These are phyloP conservation scores for Malurus leucopterus DNA, from an alignment of 2,797 vertebrate genomes.

Conservation along the genomic window DNA sequence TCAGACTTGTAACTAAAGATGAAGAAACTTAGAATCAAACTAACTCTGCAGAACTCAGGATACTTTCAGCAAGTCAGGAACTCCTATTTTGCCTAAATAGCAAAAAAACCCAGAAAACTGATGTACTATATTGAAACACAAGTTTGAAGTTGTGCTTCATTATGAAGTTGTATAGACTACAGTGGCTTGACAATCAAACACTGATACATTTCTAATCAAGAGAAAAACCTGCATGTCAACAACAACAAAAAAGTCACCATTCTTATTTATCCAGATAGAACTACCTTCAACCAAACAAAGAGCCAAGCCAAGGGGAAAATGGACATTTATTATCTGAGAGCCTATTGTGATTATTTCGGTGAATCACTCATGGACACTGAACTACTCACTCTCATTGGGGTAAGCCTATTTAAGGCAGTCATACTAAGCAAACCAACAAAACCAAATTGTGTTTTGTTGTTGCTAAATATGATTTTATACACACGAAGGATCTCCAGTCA, in stretches of 20 bases:
- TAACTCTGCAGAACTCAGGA: neutral
- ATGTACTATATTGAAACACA: neutral
- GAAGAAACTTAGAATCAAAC: neutral
- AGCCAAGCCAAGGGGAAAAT: neutral
- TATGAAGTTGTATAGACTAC: neutral
- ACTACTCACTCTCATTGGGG: neutral
- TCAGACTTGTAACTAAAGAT: neutral
- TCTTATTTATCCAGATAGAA: neutral
- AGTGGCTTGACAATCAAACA: neutral
- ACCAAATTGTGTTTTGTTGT: accelerated
- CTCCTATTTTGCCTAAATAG: neutral
- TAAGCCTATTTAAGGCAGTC: neutral
- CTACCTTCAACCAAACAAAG: neutral
- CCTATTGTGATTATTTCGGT: neutral
- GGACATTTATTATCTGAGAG: neutral
- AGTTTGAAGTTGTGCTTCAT: neutral
- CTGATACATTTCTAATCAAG: neutral
- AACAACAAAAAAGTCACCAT: neutral
- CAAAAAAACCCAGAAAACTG: neutral
- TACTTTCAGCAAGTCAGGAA: neutral
- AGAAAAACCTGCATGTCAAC: neutral
- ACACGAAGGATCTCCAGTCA: neutral
- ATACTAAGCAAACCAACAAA: neutral
- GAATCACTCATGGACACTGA: neutral
- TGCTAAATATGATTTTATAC: neutral